Evolutionary conservation across 2,888 invertebrate species (phyloP).

Genomic region (Chloromyia formosa): DNA sequence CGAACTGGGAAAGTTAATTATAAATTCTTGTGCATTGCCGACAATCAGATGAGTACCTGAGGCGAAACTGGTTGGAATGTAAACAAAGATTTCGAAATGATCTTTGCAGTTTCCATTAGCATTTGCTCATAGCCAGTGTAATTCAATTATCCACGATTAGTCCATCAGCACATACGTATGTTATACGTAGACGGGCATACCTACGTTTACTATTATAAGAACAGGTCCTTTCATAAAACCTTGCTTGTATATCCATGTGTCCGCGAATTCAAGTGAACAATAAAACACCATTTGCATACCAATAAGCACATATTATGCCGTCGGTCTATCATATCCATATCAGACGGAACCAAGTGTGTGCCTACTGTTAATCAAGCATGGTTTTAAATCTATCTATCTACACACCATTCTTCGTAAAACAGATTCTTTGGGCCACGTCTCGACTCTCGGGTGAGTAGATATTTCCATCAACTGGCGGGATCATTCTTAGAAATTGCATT

Average conservation of each 20-base stretch:
- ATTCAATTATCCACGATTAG: slow-evolving; percentile 4
- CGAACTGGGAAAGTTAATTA: no score
- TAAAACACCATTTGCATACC: slow-evolving; percentile 40
- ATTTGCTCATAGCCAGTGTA: slow-evolving; percentile 27
- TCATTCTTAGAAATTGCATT: slow-evolving; percentile 27
- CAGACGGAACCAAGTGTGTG: slow-evolving; percentile 19
- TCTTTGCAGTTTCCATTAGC: slow-evolving; percentile 33
- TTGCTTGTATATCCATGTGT: slow-evolving; percentile 1
- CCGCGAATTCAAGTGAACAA: slow-evolving; percentile 37
- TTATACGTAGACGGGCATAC: no score
- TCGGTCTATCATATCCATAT: slow-evolving; percentile 21
- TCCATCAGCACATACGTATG: not conserved
- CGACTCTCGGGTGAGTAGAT: slow-evolving; percentile 31
- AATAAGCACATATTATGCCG: slow-evolving; percentile 23
- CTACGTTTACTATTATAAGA: no score
- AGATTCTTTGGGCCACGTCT: slow-evolving; percentile 19
- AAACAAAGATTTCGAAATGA: no score
- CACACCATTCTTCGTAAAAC: slow-evolving; percentile 4
- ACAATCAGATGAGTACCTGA: no score
- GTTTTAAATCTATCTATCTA: no score
- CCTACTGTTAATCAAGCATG: no score
- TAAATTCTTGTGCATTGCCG: no score
- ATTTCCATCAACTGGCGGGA: slow-evolving; percentile 19
- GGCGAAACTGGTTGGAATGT: no score
- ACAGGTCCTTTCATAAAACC: no score